Evolutionary conservation across 1,140 invertebrate species (phyloP), one percentile per base, ranked within the genome.

Genomic region (Lepidurus couesii): DNA sequence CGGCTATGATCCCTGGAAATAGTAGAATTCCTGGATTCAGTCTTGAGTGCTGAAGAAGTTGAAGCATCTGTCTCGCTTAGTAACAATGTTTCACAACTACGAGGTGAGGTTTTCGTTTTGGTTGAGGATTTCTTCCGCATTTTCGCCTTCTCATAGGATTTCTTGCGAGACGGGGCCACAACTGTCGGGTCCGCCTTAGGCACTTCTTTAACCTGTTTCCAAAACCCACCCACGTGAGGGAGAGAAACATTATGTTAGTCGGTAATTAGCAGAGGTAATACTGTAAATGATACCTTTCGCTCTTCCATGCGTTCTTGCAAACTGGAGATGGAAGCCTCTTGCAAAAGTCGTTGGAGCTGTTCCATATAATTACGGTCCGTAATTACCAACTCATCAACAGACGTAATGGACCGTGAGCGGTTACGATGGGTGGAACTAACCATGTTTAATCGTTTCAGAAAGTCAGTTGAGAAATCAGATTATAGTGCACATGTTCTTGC

Each of bases 291-390:
- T 11, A 47, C 74, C 75, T 77, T 77, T 1, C 76, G 76, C 21
- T 79, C 78, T 16, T 45, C 74, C 42, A 79, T 44, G 11, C 78
- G 42, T n/a, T 79, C 78, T 44, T 79, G 78, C 7, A 79, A 75
- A 21, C 73, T 75, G 7, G 78, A 75, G 16, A 79, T 74, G 13
- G 78, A 79, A 24, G 78, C 78, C n/a, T 79, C 73, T 47, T 75
- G 73, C 10, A 79, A 44, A 8, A 75, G 11, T 7, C 45, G 13
- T 24, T 79, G 78, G 11, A 79, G 43, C 5, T 74, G 73, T 21
- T 79, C 78, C n/a, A 79, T 47, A 74, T 79, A 79, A 16, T 75
- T 73, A 75, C 73, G 44, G n/a, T 79, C 78, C 16, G 78, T 79
- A 21, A 79, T 16, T 26, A 24, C 76, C 13, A 53, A 42, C 44